Percentiles rank a stretch among this genome's conserved stretches.
phyloP scores from a whole-genome alignment of 1,140 invertebrate species.

The Pristionchus pacificus region DNA sequence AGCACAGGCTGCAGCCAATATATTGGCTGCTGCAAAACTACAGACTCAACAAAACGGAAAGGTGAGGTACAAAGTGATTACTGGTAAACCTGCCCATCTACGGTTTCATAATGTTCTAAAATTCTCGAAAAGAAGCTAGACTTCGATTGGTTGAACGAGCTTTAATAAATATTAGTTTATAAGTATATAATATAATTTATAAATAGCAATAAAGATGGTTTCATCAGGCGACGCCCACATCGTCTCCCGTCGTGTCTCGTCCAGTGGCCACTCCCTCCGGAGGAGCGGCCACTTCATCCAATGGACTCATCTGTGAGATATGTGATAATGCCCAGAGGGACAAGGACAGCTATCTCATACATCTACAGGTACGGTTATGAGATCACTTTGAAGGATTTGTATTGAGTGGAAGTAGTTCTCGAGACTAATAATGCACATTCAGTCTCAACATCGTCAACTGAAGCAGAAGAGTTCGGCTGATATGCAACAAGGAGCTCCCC shows the following conservation, averaged over 20 bases:
- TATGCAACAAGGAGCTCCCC: constrained; percentile 64
- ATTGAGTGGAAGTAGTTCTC: not conserved
- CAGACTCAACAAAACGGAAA: not conserved
- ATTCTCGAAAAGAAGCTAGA: too few species aligned
- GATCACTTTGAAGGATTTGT: not conserved
- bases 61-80: not conserved
- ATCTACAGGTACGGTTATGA: constrained; percentile 27
- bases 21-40: not conserved
- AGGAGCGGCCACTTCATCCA: not conserved
- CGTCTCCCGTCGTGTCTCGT: not conserved
- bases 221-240: not conserved
- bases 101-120: too few species aligned
- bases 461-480: constrained; percentile 37
- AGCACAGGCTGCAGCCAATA: not conserved
- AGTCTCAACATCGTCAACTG: constrained; percentile 43
- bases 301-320: constrained; percentile 25
- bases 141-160: not conserved
- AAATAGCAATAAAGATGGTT: too few species aligned
- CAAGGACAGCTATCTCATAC: constrained; percentile 31
- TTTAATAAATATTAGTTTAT: too few species aligned
- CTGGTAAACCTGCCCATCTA: too few species aligned
- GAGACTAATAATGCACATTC: constrained; percentile 24
- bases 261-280: not conserved
- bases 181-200: too few species aligned
- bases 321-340: constrained; percentile 26